Evolutionary conservation across 2,888 invertebrate genomes (phyloP).

Genomic region (Spialia ferax): DNA sequence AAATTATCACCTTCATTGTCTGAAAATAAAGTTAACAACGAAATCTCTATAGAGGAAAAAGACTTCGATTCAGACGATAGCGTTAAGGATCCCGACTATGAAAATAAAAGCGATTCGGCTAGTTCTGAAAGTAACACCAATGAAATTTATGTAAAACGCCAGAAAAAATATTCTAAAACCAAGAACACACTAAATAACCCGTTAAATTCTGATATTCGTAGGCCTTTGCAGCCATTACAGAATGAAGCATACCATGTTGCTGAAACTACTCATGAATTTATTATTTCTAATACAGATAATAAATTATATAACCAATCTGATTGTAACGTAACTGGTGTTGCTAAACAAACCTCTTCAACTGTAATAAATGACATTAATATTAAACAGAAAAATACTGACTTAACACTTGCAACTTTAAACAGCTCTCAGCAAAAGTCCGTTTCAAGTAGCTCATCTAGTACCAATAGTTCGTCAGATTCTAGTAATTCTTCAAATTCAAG

Average conservation of each 20-base stretch:
- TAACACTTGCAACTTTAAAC: no score
- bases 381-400: no score
- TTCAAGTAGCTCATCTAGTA: no score
- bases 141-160: neutral
- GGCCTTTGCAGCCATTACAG: neutral
- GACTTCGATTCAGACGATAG: conserved; percentile 5
- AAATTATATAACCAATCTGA: neutral
- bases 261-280: neutral
- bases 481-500: conserved; percentile 1
- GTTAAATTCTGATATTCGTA: neutral
- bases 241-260: neutral
- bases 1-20: neutral
- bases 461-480: conserved; percentile 3
- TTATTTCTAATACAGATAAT: neutral
- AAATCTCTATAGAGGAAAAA: neutral
- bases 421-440: no score
- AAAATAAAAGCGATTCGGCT: conserved; percentile 1
- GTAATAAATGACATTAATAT: neutral
- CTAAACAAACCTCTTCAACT: neutral
- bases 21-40: neutral
- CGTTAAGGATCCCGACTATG: conserved; percentile 7
- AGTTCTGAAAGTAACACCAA: conserved; percentile 1
- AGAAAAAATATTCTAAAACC: conserved; percentile 3
- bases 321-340: conserved; percentile 1
- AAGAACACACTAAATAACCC: neutral